Evolutionary conservation across 2,113 vertebrate species (phyloP).

Genomic region (Pseudopodoces humilis): DNA sequence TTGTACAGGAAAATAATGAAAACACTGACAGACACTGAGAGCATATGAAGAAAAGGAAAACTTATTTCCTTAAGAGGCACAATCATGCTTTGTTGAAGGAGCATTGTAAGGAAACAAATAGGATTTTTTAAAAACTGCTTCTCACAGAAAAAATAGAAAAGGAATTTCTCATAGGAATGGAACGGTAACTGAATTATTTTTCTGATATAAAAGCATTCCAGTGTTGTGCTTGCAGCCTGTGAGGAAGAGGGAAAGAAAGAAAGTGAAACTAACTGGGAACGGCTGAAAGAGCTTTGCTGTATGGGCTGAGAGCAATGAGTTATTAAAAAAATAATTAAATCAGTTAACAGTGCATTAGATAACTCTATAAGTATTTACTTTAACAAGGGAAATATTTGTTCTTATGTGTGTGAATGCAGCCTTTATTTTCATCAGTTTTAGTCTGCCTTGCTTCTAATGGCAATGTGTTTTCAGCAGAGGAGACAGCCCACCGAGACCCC

Average conservation of each 20-base stretch:
- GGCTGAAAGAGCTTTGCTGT: not conserved
- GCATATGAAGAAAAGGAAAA: not conserved
- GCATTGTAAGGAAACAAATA: not conserved
- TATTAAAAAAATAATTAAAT: not conserved
- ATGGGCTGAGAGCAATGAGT: not conserved
- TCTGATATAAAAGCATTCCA: not conserved
- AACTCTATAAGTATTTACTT: not conserved
- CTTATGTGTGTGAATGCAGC: not conserved
- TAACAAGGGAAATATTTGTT: not conserved
- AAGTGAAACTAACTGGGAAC: slow-evolving; percentile 3
- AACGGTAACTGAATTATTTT: not conserved
- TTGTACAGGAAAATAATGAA: not conserved
- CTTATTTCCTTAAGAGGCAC: not conserved
- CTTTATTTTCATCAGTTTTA: not conserved
- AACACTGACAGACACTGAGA: not conserved
- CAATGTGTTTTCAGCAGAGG: not conserved
- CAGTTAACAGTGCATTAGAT: not conserved
- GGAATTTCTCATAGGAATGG: not conserved
- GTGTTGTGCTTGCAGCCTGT: not conserved
- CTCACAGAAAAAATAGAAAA: not conserved
- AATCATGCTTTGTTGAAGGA: not conserved
- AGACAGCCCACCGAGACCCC: not conserved
- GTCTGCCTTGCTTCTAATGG: not conserved
- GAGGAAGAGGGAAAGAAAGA: not conserved
- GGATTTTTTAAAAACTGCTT: not conserved